Evolutionary conservation across 2,888 invertebrate genomes (phyloP).

Genomic region (Tetragnatha montana): DNA sequence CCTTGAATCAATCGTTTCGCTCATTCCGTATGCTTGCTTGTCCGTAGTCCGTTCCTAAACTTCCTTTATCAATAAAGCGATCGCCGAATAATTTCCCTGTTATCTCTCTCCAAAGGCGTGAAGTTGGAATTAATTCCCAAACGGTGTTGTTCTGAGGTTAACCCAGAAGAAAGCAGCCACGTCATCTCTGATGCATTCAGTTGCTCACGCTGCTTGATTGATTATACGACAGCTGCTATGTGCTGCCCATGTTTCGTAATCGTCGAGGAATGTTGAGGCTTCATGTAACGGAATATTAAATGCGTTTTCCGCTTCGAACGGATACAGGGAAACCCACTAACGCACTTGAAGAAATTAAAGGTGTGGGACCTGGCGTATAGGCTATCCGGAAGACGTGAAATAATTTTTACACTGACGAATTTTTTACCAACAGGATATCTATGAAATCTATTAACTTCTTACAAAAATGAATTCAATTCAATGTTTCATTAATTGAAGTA

Average conservation of each 20-base stretch:
- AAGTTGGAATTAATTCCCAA: constrained; percentile 3
- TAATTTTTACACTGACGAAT: too few species aligned
- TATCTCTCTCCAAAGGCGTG: constrained; percentile 8
- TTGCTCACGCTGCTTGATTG: constrained; percentile 27
- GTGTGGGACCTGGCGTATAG: neutral
- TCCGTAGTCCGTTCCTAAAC: too few species aligned
- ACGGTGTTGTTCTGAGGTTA: neutral
- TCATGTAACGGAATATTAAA: neutral
- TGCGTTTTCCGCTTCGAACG: neutral
- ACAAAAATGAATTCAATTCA: too few species aligned
- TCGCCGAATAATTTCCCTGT: neutral
- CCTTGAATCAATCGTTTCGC: too few species aligned
- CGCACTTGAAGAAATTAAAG: neutral
- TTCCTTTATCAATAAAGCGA: neutral
- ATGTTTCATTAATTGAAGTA: too few species aligned
- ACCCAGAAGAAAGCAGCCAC: neutral
- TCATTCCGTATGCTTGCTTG: too few species aligned
- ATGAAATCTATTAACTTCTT: too few species aligned
- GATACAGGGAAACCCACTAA: neutral
- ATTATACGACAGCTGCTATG: constrained; percentile 8
- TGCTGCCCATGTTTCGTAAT: neutral
- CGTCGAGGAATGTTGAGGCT: neutral
- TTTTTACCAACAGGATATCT: too few species aligned
- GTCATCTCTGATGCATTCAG: neutral
- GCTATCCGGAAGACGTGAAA: too few species aligned